phyloP scores from a whole-genome alignment of 2,113 vertebrate species.

The Phylloscopus trochilus region DNA sequence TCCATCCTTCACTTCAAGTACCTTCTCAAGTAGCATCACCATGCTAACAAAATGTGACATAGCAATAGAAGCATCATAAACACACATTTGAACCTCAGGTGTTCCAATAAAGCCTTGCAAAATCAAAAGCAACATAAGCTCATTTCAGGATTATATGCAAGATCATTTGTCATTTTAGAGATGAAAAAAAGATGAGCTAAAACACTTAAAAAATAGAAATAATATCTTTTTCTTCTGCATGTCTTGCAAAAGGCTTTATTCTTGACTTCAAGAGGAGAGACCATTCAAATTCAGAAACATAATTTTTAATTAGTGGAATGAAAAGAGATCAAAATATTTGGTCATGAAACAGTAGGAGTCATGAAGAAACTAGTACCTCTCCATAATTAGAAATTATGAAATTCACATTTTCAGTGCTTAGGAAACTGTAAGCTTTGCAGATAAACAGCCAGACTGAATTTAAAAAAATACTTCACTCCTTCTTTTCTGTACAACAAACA shows the following conservation, averaged over 20 bases:
- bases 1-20: background rate
- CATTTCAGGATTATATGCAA: background rate
- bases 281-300: background rate
- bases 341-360: background rate
- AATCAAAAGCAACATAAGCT: background rate
- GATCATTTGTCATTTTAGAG: background rate
- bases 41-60: background rate
- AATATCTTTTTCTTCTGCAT: background rate
- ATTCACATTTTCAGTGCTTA: background rate
- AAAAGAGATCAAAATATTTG: background rate
- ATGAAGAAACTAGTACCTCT: background rate
- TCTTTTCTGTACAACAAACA: background rate
- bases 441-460: background rate
- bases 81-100: background rate
- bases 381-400: background rate
- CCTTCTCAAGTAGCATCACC: background rate
- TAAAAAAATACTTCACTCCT: background rate
- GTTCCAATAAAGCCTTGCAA: background rate
- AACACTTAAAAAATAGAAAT: background rate
- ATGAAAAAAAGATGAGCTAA: background rate
- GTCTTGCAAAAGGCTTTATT: background rate
- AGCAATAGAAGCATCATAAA: background rate
- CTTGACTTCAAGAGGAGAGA: background rate
- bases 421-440: background rate
- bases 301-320: background rate